Conservation (phyloP, 2,113 vertebrate species). For the Mastomys coucha region DNA sequence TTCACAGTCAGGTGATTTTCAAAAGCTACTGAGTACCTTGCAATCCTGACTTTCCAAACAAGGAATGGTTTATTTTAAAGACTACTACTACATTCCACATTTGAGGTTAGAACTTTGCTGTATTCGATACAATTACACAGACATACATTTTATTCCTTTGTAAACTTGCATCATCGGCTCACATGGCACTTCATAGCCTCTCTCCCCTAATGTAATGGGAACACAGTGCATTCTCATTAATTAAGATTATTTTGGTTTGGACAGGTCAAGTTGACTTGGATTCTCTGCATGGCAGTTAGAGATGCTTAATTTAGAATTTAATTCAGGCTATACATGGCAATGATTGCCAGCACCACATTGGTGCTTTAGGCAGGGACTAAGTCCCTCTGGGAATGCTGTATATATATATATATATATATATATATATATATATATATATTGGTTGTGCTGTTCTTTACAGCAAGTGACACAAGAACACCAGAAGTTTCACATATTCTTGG, state of each 20-base stretch:
- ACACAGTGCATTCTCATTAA: neutral
- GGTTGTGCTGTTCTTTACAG: neutral
- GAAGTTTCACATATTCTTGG: slow-evolving; percentile 15
- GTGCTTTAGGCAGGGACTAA: neutral
- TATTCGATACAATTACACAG: neutral
- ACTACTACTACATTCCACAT: neutral
- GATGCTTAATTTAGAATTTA: slow-evolving; percentile 25
- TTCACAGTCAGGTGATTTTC: neutral
- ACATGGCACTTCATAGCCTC: neutral
- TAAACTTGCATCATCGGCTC: neutral
- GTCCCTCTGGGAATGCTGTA: neutral
- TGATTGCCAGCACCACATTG: neutral
- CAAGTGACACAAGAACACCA: neutral
- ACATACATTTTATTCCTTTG: neutral
- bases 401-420: too few relatives aligned
- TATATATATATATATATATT: neutral
- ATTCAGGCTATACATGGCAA: neutral
- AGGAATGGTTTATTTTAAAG: neutral
- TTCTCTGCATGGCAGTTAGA: neutral
- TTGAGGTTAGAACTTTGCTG: neutral
- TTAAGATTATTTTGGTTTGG: slow-evolving; percentile 1
- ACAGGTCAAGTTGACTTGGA: neutral
- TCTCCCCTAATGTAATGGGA: neutral
- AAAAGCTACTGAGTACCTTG: neutral
- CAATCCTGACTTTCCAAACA: neutral